Evolutionary conservation across 1,140 invertebrate genomes (phyloP), one percentile per base, ranked within the genome.

Genomic region (Triops longicaudatus): DNA sequence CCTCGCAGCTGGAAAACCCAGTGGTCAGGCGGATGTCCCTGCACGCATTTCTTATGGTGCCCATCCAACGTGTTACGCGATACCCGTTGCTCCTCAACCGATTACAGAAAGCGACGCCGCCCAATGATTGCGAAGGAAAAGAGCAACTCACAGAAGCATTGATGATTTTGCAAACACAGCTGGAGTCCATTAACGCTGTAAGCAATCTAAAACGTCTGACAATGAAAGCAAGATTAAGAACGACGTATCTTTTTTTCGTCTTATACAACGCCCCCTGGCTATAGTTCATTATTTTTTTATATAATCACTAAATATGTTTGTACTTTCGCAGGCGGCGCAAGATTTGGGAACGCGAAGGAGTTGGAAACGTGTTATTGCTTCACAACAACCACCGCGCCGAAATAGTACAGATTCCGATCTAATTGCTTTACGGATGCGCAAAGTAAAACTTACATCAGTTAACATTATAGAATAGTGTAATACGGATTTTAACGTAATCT

Each of bases 31-130:
- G 95, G 80, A 97, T 98, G 95, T 97, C 97, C 84, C 88, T 98
- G 22, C 96, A 97, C 84, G 97, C 96, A 9, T 98, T 98, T 84
- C 88, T 98, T 27, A 98, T 98, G 95, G 93, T 96, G 86, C 93
- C 93, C 77, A 93, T 95, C 72, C 93, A 95, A 86, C 88, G 93
- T 82, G 92, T 94, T 80, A 96, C 90, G 71, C 97, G 97, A 84
- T 98, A 98, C 87, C 96, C 96, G 28, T 86, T 98, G 79, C 86
- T 98, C 76, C 85, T 98, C 80, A 93, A 93, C 26, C 89, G 96
- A 76, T 86, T 98, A 76, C 89, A 93, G 80, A 96, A 96, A 87
- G 93, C 95, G n/a, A 97, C 95, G 5, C 63, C 76, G 27, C 92
- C 94, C 0, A 84, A 87, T 80, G 88, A 93, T 81, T 90, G 95